phyloP scores from a whole-genome alignment of 2,888 invertebrate species.

The Acrocera orbiculus region DNA sequence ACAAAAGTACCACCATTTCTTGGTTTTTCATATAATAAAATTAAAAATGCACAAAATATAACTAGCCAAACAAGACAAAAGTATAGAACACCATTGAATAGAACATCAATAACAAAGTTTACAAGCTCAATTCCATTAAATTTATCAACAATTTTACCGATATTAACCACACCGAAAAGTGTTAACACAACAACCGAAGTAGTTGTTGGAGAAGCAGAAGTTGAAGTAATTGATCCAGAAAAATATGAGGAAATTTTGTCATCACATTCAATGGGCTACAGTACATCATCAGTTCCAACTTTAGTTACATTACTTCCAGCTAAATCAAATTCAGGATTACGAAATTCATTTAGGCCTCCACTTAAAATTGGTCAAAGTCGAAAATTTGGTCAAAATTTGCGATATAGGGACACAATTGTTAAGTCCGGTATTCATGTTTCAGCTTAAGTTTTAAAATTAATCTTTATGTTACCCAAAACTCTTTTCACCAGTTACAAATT shows the following conservation, averaged over 20 bases:
- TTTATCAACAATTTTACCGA: conserved; percentile 6
- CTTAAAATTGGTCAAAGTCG: conserved; percentile 27
- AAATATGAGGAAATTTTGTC: conserved; percentile 31
- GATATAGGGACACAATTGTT: conserved; percentile 21
- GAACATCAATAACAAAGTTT: conserved; percentile 2
- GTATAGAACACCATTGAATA: conserved; percentile 10
- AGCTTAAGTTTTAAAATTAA: too few species aligned
- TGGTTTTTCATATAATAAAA: conserved; percentile 24
- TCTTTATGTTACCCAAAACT: too few species aligned
- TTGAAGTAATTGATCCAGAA: conserved; percentile 30
- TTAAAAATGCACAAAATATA: conserved; percentile 10
- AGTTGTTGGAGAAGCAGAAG: conserved; percentile 29
- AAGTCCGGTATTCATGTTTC: conserved; percentile 26
- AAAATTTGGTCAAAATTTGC: conserved; percentile 13
- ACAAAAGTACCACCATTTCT: conserved; percentile 25
- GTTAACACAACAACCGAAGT: conserved; percentile 16
- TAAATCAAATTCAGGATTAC: conserved; percentile 61
- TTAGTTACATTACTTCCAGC: conserved; percentile 54
- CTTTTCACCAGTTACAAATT: too few species aligned
- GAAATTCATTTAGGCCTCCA: conserved; percentile 49
- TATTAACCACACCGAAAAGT: conserved; percentile 6
- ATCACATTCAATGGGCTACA: conserved; percentile 19
- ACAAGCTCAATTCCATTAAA: conserved; percentile 2
- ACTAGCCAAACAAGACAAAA: conserved; percentile 8
- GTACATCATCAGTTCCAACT: conserved; percentile 21